Evolutionary conservation across 2,113 vertebrate genomes (phyloP), one percentile per base, ranked within the genome.

Genomic region (Polyodon spathula): DNA sequence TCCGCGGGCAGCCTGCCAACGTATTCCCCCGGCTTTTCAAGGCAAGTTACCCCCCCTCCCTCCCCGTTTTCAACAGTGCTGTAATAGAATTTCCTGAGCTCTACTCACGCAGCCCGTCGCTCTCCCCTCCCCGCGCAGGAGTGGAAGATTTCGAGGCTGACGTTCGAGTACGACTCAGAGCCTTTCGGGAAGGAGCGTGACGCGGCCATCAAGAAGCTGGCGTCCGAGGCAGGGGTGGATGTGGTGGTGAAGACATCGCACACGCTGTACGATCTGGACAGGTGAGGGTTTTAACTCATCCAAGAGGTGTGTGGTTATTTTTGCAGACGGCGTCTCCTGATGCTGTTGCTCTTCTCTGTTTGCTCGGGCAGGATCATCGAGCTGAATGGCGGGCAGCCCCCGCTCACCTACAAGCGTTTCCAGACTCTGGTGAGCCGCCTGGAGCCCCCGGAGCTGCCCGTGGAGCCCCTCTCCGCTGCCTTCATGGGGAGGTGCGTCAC

Each of bases 11-110:
- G 71, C 86, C 86, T 54, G 84, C 84, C 71, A 86, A 87, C 27
- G 84, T 86, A 61, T 88, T 88, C 68, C 86, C 86, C 0, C 78
- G 81, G 5, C 81, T 88, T n/a, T 88, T 88, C 62, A 88, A 88
- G 84, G 86, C 82, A 56, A 53, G 37, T 39, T 56, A 8, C 16
- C 11, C 40, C 5, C 10, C 5, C 39, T 27, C 6, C 15, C 37
- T 12, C 7, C 40, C 27, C 12, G 42, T 10, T 14, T 10, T 4
- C 10, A 10, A 17, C 16, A 15, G 6, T 0, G 2, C 38, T 6
- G 6, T 50, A 14, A 14, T 4, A 50, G 11, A 14, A 4, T 5
- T 4, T 14, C 11, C 11, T 50, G 4, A 4, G 6, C 5, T 2
- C 11, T 5, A 12, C 8, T 50, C 10, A 50, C 6, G 11, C 4